Conservation (phyloP, 2,797 vertebrate genomes). For the Xiphorhynchus erythropygius region DNA sequence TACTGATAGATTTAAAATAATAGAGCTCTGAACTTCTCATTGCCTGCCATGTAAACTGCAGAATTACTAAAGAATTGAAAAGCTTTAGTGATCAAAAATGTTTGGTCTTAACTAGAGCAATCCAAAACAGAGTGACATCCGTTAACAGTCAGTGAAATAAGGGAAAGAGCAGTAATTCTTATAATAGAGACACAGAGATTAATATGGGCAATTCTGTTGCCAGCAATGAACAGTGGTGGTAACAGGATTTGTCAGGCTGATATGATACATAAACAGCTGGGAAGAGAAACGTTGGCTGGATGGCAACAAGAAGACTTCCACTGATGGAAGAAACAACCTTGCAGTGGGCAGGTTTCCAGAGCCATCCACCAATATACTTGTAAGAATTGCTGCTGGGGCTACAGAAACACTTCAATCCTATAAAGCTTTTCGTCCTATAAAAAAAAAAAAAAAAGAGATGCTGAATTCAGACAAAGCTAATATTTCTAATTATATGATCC, state of each 20-base stretch:
- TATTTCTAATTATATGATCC: background rate
- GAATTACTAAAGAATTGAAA: background rate
- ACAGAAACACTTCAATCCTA: background rate
- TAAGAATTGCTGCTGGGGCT: accelerated
- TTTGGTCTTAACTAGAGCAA: background rate
- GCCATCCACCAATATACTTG: accelerated
- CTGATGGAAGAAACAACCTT: background rate
- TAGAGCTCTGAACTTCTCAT: slow-evolving; percentile 42
- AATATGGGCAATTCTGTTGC: background rate
- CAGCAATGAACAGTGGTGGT: background rate
- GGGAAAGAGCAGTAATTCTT: background rate
- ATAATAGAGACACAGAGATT: background rate
- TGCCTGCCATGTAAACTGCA: slow-evolving; percentile 23
- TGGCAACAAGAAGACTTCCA: background rate
- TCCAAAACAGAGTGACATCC: background rate
- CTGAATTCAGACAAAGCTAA: background rate
- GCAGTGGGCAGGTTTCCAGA: background rate
- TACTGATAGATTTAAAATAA: slow-evolving; percentile 54
- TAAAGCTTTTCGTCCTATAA: background rate
- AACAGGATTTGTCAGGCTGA: background rate
- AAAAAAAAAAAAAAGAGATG: background rate
- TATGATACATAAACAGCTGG: background rate
- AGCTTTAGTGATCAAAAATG: background rate
- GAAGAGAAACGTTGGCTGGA: background rate
- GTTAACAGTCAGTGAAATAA: background rate